Evolutionary conservation across 2,113 vertebrate genomes (phyloP).

Genomic region (Damaliscus lunatus): DNA sequence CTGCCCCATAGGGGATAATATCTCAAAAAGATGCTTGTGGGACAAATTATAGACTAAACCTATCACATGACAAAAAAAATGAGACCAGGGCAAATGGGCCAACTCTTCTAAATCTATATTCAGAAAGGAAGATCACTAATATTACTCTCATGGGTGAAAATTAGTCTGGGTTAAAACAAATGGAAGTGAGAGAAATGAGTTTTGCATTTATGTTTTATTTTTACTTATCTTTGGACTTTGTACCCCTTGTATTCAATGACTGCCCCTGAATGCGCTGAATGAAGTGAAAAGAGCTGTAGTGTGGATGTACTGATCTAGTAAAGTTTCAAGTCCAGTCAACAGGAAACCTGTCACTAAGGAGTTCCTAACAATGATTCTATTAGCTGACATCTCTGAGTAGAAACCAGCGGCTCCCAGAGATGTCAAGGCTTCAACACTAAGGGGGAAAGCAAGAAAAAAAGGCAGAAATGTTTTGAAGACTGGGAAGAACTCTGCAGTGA

Average conservation of each 20-base stretch:
- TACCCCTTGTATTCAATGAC: background rate
- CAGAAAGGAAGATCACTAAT: background rate
- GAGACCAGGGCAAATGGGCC: background rate
- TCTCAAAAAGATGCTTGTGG: background rate
- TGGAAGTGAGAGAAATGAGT: background rate
- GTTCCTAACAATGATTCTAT: background rate
- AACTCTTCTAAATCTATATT: background rate
- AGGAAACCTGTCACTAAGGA: background rate
- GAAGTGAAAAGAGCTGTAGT: background rate
- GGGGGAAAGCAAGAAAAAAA: background rate
- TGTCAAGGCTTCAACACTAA: background rate
- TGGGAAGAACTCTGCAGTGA: background rate
- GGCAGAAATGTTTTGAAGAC: background rate
- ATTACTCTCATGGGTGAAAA: background rate
- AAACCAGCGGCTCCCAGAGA: background rate
- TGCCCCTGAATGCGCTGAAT: background rate
- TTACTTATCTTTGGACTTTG: background rate
- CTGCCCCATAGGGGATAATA: background rate
- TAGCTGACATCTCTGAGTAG: background rate
- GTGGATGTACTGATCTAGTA: background rate
- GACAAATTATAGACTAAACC: constrained; percentile 6
- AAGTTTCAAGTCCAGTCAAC: background rate
- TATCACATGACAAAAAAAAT: background rate
- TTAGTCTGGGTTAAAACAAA: background rate
- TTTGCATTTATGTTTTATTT: constrained; percentile 9